Evolutionary conservation across 2,797 vertebrate genomes (phyloP).

Genomic region (Spinus olivaceus): DNA sequence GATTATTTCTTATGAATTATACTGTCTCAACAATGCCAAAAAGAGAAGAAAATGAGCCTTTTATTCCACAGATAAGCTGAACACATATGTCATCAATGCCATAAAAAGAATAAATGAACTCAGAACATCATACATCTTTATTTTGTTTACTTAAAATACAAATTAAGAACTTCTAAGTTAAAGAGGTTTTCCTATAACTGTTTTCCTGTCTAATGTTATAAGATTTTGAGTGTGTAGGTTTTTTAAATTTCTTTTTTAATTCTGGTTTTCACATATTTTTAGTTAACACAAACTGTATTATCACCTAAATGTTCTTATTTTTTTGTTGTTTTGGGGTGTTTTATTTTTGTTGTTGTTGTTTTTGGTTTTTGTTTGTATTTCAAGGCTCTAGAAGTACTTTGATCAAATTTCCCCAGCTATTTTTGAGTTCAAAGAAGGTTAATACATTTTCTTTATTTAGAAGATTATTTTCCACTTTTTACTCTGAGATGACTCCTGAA

Average conservation of each 20-base stretch:
- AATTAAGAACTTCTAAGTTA: not conserved
- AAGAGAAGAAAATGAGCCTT: not conserved
- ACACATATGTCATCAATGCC: not conserved
- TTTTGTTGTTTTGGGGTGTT: rapidly evolving
- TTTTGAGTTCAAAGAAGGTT: not conserved
- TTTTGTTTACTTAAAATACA: not conserved
- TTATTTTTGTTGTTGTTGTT: too few species aligned
- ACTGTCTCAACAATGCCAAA: not conserved
- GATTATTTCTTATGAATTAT: constrained; percentile 1
- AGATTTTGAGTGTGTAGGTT: not conserved
- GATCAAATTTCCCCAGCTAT: not conserved
- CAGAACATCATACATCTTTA: not conserved
- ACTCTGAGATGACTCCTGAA: not conserved
- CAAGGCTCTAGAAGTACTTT: not conserved
- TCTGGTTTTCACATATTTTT: not conserved
- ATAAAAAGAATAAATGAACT: not conserved
- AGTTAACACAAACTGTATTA: not conserved
- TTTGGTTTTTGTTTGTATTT: not conserved
- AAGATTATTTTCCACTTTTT: not conserved
- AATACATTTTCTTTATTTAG: not conserved
- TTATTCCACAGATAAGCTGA: not conserved
- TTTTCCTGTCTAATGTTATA: not conserved
- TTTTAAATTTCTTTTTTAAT: not conserved
- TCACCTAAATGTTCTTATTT: not conserved
- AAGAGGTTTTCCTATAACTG: not conserved